Evolutionary conservation across 2,797 vertebrate genomes (phyloP), one percentile per base, ranked within the genome.

Genomic region (Protosalanx chinensis): DNA sequence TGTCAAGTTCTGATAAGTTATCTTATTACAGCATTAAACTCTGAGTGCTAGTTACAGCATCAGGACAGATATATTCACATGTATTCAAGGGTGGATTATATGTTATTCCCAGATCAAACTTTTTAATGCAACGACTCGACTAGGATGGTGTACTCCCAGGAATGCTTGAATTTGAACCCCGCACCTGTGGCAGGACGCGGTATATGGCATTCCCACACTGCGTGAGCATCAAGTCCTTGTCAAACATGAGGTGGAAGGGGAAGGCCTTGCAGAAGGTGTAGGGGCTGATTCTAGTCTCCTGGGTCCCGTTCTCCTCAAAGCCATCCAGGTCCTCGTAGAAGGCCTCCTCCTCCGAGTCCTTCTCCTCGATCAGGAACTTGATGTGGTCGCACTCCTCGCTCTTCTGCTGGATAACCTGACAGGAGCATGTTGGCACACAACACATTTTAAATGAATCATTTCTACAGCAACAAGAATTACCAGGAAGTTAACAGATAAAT

Each of bases 201-300:
- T 95, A 98, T 80, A 99, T 99, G 81, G 98, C 98, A 30, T 99
- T 98, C 41, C 98, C 98, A 76, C 97, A 99, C 73, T 99, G 98
- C 0, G 96, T 98, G 82, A 99, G 96, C 89, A 97, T 93, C 66
- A 99, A 90, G 85, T 96, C 93, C 89, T 92, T 94, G 87, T 98
- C 97, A 80, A 99, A 99, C 94, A 99, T 99, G 77, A 99, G 95
- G 82, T 99, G 98, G 79, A 99, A 99, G n/a, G 98, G 98, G 80
- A 99, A 99, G 53, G 98, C 95, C 83, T 98, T 98, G 94, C 97
- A 99, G 83, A 99, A 99, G 0, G 98, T 99, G 76, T 98, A 97
- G 0, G 97, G 98, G 81, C 98, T 99, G 86, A 99, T 99, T n/a
- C 97, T 93, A 66, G 97, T 98, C 79, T 99, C 97, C 83, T 98